These are phyloP conservation scores for Malachius bipustulatus DNA, from an alignment of 2,888 invertebrate species.

Conservation along the genomic window DNA sequence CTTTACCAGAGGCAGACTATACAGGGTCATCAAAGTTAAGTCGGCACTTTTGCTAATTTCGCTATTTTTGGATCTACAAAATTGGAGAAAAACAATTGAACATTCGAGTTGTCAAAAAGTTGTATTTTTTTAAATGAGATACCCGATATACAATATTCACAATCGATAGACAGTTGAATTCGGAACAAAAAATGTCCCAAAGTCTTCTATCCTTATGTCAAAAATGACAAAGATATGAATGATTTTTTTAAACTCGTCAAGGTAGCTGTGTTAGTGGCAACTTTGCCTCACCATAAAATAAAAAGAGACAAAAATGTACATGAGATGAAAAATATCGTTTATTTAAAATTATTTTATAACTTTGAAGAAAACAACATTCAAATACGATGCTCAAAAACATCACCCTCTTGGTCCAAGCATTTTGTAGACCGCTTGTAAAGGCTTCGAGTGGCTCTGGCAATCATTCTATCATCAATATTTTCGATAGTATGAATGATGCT, in stretches of 20 bases:
- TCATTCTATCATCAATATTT: slow-evolving; percentile 3
- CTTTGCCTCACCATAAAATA: slow-evolving; percentile 3
- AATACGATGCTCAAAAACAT: not conserved
- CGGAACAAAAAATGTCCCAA: not conserved
- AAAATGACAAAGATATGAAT: not conserved
- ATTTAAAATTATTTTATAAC: not conserved
- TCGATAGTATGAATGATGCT: slow-evolving; percentile 7
- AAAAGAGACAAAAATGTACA: too few species aligned
- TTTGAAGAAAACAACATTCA: not conserved
- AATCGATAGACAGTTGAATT: slow-evolving; percentile 1
- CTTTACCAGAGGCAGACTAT: too few species aligned
- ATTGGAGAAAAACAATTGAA: too few species aligned
- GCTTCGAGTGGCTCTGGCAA: slow-evolving; percentile 1
- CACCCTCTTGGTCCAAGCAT: slow-evolving; percentile 1
- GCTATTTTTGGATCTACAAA: too few species aligned
- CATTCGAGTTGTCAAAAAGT: too few species aligned
- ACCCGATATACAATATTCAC: not conserved
- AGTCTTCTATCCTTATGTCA: not conserved
- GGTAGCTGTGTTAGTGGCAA: slow-evolving; percentile 2
- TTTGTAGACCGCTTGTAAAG: slow-evolving; percentile 1
- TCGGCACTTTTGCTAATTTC: too few species aligned
- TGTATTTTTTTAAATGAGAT: not conserved
- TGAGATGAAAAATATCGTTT: too few species aligned
- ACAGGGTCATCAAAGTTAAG: too few species aligned
- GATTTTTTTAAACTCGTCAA: not conserved